Base-by-base conservation (phyloP, 2,888 invertebrate species). In the Parelbella ahira region DNA sequence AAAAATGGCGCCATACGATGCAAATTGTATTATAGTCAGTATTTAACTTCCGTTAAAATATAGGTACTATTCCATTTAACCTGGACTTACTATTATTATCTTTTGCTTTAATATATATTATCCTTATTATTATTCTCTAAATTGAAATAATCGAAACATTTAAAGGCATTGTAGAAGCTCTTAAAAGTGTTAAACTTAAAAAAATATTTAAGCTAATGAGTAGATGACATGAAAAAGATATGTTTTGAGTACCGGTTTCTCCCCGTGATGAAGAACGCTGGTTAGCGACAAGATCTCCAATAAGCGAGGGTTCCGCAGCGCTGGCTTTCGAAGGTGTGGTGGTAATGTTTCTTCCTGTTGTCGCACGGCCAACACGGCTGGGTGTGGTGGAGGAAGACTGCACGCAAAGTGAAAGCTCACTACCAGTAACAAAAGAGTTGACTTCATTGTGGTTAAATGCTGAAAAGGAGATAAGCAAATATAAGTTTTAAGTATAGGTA, bases 251-350 rank as follows among this genome's bases (percentile, higher is more conserved):
- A 91, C 92, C 63, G 88, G 71, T 47, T 79, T 76, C 62, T 92
- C 92, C 19, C 91, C 92, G 6, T 89, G 87, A 29, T 90, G 90
- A 45, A 92, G 80, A 68, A 90, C 83, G 53, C 91, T 91, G 20
- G 87, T 82, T 30, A 89, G 63, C 1, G 89, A 89, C 23, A 92
- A 58, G 0, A 89, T 75, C 34, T 88, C 77, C 20, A 84, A 74
- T 4, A 91, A 79, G 37, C 88, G 73, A 0, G 90, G 90, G 45
- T 91, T 89, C 51, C 87, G 88, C 36, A 90, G 86, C 12, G 91
- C 91, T 0, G 88, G 89, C 60, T 90, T 92, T 39, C 88, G 74
- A 11, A 89, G 68, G 45, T 89, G 74, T n/a, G 77, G 73, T 1
- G 91, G 91, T 28, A 92, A 66, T 0, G 63, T 72, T 37, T 89